Evolutionary conservation across 2,797 vertebrate genomes (phyloP).

Genomic region (Gymnoscopelus microlampas): DNA sequence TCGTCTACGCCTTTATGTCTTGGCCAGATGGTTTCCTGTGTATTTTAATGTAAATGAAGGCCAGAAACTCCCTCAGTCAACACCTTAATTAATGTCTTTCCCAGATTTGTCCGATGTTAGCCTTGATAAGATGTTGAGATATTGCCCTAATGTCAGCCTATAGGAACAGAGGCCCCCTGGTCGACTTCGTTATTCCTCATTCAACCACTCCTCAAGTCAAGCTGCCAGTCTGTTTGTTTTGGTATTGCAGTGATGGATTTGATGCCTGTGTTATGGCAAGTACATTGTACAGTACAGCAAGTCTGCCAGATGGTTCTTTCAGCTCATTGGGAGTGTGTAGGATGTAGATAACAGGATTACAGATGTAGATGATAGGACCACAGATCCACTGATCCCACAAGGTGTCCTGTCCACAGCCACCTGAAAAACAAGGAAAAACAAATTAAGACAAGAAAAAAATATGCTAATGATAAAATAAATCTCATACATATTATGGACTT

Average conservation of each 20-base stretch:
- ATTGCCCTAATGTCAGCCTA: constrained; percentile 24
- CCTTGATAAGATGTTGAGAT: constrained; percentile 41
- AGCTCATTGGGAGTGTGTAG: constrained; percentile 5
- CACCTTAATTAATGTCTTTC: constrained; percentile 30
- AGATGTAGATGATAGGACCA: constrained; percentile 1
- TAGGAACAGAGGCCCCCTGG: constrained; percentile 21
- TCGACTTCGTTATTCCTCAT: constrained; percentile 28
- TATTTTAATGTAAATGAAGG: constrained; percentile 55
- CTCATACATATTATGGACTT: not conserved
- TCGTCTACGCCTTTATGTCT: constrained; percentile 25
- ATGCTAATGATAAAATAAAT: not conserved
- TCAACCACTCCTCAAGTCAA: constrained; percentile 13
- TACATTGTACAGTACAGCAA: constrained; percentile 5
- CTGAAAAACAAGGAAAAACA: constrained; percentile 62
- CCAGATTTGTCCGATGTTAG: constrained; percentile 24
- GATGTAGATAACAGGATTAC: constrained; percentile 2
- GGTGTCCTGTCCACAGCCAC: constrained; percentile 33
- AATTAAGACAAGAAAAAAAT: too few relatives aligned
- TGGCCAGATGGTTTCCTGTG: constrained; percentile 35
- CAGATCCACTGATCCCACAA: constrained; percentile 2
- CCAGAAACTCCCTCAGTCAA: constrained; percentile 32
- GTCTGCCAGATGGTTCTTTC: constrained; percentile 13
- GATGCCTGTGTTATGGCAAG: constrained; percentile 21
- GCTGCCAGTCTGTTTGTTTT: constrained; percentile 47
- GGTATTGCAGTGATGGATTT: constrained; percentile 36